Conservation (phyloP, 2,797 vertebrate species). For the Microctenopoma steveboyesi region DNA sequence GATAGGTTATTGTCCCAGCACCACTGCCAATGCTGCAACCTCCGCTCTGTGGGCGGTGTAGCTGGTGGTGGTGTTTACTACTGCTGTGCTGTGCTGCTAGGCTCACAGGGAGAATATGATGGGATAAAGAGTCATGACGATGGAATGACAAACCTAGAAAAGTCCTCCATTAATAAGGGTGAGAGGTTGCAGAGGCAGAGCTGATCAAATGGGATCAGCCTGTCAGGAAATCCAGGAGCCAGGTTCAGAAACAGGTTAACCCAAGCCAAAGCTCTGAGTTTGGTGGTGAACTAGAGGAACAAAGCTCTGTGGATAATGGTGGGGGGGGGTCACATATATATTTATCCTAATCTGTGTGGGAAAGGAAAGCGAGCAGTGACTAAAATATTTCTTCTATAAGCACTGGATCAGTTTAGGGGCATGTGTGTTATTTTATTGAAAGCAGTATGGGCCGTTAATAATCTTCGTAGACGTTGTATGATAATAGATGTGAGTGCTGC, state of each 20-base stretch:
- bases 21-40: slow-evolving; percentile 69
- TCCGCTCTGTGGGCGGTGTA: slow-evolving; percentile 68
- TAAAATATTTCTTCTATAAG: slow-evolving; percentile 46
- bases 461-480: slow-evolving; percentile 47
- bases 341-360: slow-evolving; percentile 25
- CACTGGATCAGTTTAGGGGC: slow-evolving; percentile 36
- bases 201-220: slow-evolving; percentile 59
- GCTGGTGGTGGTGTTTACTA: slow-evolving; percentile 62
- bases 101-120: slow-evolving; percentile 32
- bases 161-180: slow-evolving; percentile 41
- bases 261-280: slow-evolving; percentile 21
- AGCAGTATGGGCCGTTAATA: slow-evolving; percentile 44
- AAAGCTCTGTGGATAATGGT: slow-evolving; percentile 9
- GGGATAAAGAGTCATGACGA: slow-evolving; percentile 30
- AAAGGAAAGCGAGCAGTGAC: slow-evolving; percentile 16
- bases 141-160: slow-evolving; percentile 36
- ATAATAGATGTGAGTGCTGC: slow-evolving; percentile 59
- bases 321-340: slow-evolving; percentile 18
- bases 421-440: slow-evolving; percentile 46
- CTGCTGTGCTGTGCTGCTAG: slow-evolving; percentile 44
- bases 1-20: slow-evolving; percentile 65
- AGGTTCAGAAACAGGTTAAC: slow-evolving; percentile 53
- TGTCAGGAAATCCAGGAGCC: slow-evolving; percentile 39
- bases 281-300: slow-evolving; percentile 19
- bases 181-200: slow-evolving; percentile 37